Conservation (phyloP, 1,140 invertebrate genomes). For the Nomia melanderi region DNA sequence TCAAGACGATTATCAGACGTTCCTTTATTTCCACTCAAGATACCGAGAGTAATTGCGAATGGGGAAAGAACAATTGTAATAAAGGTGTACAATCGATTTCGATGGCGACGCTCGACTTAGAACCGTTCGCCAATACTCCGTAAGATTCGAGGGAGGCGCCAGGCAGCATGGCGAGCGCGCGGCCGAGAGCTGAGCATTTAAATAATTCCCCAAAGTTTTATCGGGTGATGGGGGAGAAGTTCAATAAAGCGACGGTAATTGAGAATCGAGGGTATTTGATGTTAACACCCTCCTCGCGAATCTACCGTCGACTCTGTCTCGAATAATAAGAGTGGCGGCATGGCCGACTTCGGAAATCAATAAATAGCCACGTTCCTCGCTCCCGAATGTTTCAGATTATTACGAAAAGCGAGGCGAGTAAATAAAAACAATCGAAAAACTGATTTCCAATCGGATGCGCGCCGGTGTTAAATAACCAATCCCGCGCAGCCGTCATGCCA, state of each 20-base stretch:
- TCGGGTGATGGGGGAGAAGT: not conserved
- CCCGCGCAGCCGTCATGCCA: not conserved
- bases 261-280: slow-evolving; percentile 27
- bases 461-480: not conserved
- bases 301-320: slow-evolving; percentile 27
- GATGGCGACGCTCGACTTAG: too few species aligned
- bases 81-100: too few species aligned
- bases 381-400: slow-evolving; percentile 25
- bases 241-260: slow-evolving; percentile 21
- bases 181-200: slow-evolving; percentile 26
- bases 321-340: slow-evolving; percentile 42
- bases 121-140: slow-evolving; percentile 11
- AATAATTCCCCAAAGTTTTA: slow-evolving; percentile 45
- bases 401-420: slow-evolving; percentile 7
- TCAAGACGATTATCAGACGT: too few species aligned
- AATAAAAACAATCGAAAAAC: slow-evolving; percentile 57
- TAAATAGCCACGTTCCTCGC: slow-evolving; percentile 9
- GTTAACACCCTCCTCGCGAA: slow-evolving; percentile 45
- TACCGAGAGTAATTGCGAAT: too few species aligned
- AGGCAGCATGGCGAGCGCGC: too few species aligned
- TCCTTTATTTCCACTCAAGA: too few species aligned
- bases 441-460: slow-evolving; percentile 11
- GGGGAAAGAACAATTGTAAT: too few species aligned
- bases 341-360: slow-evolving; percentile 43
- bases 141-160: slow-evolving; percentile 11